A percentile compares a stretch with the other conserved stretches of the same genome.
Conservation (phyloP, 2,113 vertebrate species). For the Micromys minutus region DNA sequence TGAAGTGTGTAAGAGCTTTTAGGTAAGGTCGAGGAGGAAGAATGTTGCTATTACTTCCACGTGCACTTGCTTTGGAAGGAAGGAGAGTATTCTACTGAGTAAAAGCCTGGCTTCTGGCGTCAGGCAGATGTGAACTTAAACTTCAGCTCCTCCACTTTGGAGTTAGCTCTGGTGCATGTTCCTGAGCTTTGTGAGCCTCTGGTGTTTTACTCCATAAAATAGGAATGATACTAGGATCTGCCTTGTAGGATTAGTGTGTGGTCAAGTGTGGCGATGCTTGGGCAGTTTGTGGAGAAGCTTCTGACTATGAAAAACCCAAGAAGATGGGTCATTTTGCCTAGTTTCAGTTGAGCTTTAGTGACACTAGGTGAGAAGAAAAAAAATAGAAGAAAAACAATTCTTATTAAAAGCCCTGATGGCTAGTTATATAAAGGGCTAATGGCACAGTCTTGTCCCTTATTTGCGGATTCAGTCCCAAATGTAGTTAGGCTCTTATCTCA, state of each 20-base stretch:
- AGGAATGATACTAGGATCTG: not conserved
- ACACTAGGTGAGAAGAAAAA: not conserved
- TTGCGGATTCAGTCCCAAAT: not conserved
- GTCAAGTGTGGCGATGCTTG: not conserved
- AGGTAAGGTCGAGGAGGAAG: not conserved
- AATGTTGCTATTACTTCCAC: conserved; percentile 8
- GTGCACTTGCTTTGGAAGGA: conserved; percentile 7
- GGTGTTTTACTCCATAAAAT: not conserved
- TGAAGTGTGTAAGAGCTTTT: conserved; percentile 25
- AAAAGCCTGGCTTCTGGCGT: not conserved
- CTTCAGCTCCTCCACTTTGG: not conserved
- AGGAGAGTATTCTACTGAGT: not conserved
- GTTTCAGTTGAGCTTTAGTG: not conserved
- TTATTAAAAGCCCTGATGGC: not conserved
- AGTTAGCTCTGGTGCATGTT: not conserved
- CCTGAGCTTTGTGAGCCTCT: not conserved
- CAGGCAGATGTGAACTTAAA: not conserved
- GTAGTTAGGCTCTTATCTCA: not conserved
- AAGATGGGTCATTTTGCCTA: not conserved
- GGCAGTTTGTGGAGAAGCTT: not conserved
- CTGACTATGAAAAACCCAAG: not conserved
- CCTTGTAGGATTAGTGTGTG: not conserved
- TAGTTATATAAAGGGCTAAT: not conserved
- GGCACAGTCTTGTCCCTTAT: not conserved
- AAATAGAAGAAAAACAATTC: not conserved